Conservation (phyloP, 2,113 vertebrate genomes). For the Neodontobutis hainanensis region DNA sequence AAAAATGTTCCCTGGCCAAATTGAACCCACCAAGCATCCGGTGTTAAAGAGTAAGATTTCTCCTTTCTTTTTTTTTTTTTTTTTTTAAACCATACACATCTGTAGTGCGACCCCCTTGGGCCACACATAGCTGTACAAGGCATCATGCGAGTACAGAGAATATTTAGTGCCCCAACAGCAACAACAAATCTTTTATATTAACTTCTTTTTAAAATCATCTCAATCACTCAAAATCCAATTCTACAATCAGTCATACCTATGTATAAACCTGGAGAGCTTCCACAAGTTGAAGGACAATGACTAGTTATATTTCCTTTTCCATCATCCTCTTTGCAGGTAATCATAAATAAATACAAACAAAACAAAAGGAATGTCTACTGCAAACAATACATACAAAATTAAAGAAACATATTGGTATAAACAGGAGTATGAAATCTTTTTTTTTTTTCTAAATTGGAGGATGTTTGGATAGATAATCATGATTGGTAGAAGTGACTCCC, state of each 20-base stretch:
- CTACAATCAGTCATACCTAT: constrained; percentile 86
- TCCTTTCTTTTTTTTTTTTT: constrained; percentile 25
- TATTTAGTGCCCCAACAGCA: constrained; percentile 87
- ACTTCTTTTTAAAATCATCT: constrained; percentile 73
- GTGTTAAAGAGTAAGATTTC: constrained; percentile 71
- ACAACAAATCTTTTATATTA: constrained; percentile 70
- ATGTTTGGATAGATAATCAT: constrained; percentile 79
- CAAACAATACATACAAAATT: constrained; percentile 85
- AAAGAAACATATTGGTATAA: constrained; percentile 71
- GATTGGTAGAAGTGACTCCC: constrained; percentile 62
- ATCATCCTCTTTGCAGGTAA: constrained; percentile 87
- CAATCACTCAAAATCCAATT: constrained; percentile 83
- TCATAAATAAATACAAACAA: constrained; percentile 99
- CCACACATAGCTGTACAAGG: constrained; percentile 73
- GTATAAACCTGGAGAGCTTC: constrained; percentile 87
- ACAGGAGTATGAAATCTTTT: constrained; percentile 80
- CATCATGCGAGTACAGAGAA: constrained; percentile 75
- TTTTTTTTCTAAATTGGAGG: constrained; percentile 75
- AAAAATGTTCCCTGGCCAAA: constrained; percentile 84
- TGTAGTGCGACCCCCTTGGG: constrained; percentile 71
- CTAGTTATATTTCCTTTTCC: constrained; percentile 42
- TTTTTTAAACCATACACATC: constrained; percentile 40
- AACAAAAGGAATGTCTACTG: constrained; percentile 98
- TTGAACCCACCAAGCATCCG: constrained; percentile 81
- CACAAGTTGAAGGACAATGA: constrained; percentile 72